Evolutionary conservation across 2,113 vertebrate species (phyloP).

Genomic region (Isurus oxyrinchus): DNA sequence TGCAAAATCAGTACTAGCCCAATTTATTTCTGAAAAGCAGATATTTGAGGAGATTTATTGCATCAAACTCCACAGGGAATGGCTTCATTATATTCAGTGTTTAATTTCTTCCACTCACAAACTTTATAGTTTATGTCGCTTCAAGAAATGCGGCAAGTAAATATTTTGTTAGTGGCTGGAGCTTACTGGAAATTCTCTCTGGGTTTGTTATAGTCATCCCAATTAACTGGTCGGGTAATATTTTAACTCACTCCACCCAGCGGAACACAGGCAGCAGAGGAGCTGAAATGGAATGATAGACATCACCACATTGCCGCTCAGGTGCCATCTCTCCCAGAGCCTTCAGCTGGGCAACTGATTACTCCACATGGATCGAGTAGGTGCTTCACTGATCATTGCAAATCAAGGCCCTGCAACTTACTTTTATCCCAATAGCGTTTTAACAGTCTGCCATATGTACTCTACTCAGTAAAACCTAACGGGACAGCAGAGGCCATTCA

Average conservation of each 20-base stretch:
- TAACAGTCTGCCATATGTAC: not conserved
- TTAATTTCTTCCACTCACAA: conserved; percentile 14
- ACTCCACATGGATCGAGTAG: no score
- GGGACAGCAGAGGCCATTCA: not conserved
- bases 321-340: not conserved
- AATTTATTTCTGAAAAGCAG: conserved; percentile 84
- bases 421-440: not conserved
- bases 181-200: not conserved
- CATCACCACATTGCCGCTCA: not conserved
- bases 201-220: not conserved
- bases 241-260: not conserved
- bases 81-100: not conserved
- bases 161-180: not conserved
- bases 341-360: not conserved
- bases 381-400: not conserved
- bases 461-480: not conserved
- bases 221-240: not conserved
- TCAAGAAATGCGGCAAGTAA: conserved; percentile 22
- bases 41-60: conserved; percentile 79
- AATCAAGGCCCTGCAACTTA: not conserved
- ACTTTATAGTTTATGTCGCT: not conserved
- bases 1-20: conserved; percentile 76
- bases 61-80: conserved; percentile 52
- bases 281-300: not conserved
- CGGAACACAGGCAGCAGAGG: not conserved